Evolutionary conservation across 2,888 invertebrate genomes (phyloP).

Genomic region (Automeris io): DNA sequence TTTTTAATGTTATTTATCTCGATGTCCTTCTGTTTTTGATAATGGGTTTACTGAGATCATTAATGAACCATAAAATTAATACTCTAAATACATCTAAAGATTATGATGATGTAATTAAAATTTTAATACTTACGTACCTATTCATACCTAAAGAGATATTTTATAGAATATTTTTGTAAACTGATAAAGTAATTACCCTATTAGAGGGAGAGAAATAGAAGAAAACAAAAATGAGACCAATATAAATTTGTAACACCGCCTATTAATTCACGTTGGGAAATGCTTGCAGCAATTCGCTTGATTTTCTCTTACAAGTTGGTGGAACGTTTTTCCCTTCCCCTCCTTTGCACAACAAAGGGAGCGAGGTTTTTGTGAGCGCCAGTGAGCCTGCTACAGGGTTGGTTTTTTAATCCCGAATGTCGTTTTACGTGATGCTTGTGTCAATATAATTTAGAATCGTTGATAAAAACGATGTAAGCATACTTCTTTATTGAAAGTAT

Average conservation of each 20-base stretch:
- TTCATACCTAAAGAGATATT: no score
- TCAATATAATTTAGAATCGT: constrained; percentile 25
- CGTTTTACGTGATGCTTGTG: constrained; percentile 40
- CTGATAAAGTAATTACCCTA: neutral
- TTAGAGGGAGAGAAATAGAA: no score
- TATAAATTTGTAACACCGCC: constrained; percentile 23
- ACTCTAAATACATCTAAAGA: no score
- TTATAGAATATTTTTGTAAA: no score
- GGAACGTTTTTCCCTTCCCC: constrained; percentile 32
- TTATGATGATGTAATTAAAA: no score
- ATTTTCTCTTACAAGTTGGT: constrained; percentile 40
- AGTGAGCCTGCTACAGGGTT: constrained; percentile 21
- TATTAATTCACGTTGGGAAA: constrained; percentile 33
- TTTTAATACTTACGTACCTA: no score
- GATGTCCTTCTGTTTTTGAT: no score
- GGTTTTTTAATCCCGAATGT: constrained; percentile 39
- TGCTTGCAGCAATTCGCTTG: constrained; percentile 38
- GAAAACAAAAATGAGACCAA: constrained; percentile 12
- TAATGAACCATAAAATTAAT: no score
- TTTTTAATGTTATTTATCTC: no score
- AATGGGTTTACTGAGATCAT: no score
- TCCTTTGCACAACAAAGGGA: constrained; percentile 46
- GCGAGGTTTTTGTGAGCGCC: constrained; percentile 32
- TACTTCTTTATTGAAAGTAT: neutral
- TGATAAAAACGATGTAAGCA: neutral